Percentiles rank a stretch among this genome's conserved stretches.
These are phyloP conservation scores for Ips typographus DNA, from an alignment of 1,140 invertebrate species.

Conservation along the genomic window DNA sequence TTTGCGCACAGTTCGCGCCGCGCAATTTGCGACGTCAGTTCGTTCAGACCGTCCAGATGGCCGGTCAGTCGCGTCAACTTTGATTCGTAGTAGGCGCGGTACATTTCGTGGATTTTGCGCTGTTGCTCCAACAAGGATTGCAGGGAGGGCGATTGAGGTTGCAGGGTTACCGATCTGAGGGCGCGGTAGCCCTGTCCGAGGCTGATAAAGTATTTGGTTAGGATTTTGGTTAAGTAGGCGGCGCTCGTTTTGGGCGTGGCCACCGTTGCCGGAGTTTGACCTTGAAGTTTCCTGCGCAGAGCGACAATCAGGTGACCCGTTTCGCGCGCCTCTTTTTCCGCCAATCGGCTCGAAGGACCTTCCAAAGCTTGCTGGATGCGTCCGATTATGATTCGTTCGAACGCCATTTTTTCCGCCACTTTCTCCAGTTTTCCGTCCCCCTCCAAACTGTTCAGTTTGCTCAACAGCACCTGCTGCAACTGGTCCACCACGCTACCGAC, in stretches of 20 bases:
- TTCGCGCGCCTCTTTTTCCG: conserved; percentile 66
- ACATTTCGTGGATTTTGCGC: conserved; percentile 60
- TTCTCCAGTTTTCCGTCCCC: conserved; percentile 65
- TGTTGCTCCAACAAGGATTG: conserved; percentile 62
- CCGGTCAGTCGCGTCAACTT: conserved; percentile 68
- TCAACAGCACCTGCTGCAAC: conserved; percentile 64
- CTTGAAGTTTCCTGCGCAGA: conserved; percentile 65
- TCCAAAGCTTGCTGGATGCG: conserved; percentile 49
- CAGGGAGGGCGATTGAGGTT: conserved; percentile 51
- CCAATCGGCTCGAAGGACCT: conserved; percentile 55
- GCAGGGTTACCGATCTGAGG: too few species aligned
- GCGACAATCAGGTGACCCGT: conserved; percentile 72
- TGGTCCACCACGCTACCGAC: conserved; percentile 64
- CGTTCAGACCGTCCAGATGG: conserved; percentile 67
- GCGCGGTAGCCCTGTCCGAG: conserved; percentile 34
- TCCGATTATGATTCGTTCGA: conserved; percentile 68
- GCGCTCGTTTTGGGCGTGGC: conserved; percentile 53
- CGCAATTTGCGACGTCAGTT: conserved; percentile 67
- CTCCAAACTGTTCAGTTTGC: conserved; percentile 66
- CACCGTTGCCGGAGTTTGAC: conserved; percentile 56
- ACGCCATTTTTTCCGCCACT: conserved; percentile 73
- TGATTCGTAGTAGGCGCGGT: conserved; percentile 66
- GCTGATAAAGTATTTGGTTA: conserved; percentile 55
- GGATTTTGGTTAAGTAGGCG: conserved; percentile 65
- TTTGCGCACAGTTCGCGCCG: conserved; percentile 71